Base-by-base conservation (phyloP, 1,140 invertebrate species). In the Heliconius nattereri region DNA sequence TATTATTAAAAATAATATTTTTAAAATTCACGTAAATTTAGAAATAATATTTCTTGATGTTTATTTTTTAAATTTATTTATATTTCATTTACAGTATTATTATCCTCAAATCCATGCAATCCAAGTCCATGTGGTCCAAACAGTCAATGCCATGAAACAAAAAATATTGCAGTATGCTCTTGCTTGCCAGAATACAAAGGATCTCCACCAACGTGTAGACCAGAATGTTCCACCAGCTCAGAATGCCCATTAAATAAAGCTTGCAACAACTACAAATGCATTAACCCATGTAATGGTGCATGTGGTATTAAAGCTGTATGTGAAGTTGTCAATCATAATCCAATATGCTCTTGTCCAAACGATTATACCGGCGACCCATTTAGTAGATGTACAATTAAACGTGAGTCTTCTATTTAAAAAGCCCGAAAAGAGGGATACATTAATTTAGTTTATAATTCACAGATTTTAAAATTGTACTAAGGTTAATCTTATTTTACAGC, bases 291-390 rank as follows among this genome's bases (percentile, higher is more conserved):
- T 86, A 94, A 94, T 26, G 96, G 96, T 78, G 95, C 96, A 71
- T 97, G 97, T 91, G 97, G 97, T 72, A 83, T 96, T 32, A 92
- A 90, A 74, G 96, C 96, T 7, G 87, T 94, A n/a, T 97, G 96
- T 87, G 90, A 95, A 85, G 96, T 97, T 52, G 93, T 96, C 0
- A 97, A 96, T 88, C 95, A 96, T 84, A 96, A 95, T 89, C 96
- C 95, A 40, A 95, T 95, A 79, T 97, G 96, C 87, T 96, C 95
- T 81, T 97, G 96, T 85, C 95, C 95, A 20, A 94, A 94, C 60
- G 96, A 96, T 79, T 96, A 94, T 82, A 96, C 95, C 52, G 97
- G 97, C 80, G 96, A 98, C 95, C 97, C 97, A 26, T 97, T 97
- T 85, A 92, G 91, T 57, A 94, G 95, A 91, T 97, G 96, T 86